Conservation (phyloP, 2,888 invertebrate genomes). For the Dicyrtoma fusca region DNA sequence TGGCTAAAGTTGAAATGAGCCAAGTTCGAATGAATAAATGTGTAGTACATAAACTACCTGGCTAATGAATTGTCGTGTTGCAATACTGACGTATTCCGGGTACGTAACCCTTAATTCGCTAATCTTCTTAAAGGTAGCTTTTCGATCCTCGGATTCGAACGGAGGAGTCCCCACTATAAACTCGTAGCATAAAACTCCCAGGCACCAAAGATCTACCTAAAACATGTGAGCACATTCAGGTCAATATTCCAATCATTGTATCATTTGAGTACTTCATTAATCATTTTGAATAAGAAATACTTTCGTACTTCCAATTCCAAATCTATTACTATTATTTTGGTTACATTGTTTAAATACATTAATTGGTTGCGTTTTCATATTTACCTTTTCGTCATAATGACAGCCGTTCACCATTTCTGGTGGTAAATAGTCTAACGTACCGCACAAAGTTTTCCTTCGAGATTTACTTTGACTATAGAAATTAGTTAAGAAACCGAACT, state of each 20-base stretch:
- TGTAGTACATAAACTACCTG: no score
- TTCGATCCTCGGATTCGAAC: slow-evolving; percentile 74
- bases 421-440: slow-evolving; percentile 92
- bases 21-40: no score
- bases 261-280: no score
- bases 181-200: slow-evolving; percentile 94
- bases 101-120: slow-evolving; percentile 72
- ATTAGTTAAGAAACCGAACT: no score
- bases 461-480: neutral
- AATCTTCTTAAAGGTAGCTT: slow-evolving; percentile 78
- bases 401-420: slow-evolving; percentile 91
- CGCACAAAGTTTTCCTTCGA: slow-evolving; percentile 85
- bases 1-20: no score
- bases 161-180: slow-evolving; percentile 91
- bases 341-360: no score
- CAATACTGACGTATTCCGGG: slow-evolving; percentile 73
- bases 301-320: neutral
- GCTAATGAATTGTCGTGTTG: slow-evolving; percentile 76
- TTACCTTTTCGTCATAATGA: slow-evolving; percentile 74
- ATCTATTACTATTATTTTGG: no score
- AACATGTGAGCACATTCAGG: no score
- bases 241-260: no score
- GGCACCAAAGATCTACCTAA: slow-evolving; percentile 88
- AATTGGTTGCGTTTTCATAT: no score
- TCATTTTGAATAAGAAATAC: no score